Base-by-base conservation (phyloP, 2,113 vertebrate species). In the Hymenochirus boettgeri region DNA sequence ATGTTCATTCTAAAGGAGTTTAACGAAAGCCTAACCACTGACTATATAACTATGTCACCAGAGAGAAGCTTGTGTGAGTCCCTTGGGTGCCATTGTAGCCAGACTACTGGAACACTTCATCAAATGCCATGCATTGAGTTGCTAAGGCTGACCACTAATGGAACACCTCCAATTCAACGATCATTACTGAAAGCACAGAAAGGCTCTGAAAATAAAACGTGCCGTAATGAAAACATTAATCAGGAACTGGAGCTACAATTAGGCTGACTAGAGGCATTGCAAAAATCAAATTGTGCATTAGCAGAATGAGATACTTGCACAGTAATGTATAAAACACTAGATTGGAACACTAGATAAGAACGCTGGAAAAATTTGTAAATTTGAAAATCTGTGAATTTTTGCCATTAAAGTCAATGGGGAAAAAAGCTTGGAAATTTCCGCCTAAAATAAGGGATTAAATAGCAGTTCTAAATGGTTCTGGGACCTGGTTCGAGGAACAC, bases 111-210 rank as follows among this genome's bases (percentile, higher is more conserved):
- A 37, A 48, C 31, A 63, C 35, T 54, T 55, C 54, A 63, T 63
- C 33, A 55, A 42, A 39, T 23, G 22, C 23, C 5, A 35, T 45
- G 22, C 25, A 24, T 42, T 45, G 23, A 26, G 35, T 17, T 27
- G 11, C 35, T 42, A 64, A 29, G 25, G 3, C 29, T 33, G 23
- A 19, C 23, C 10, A 15, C 26, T 65, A 57, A 50, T 58, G 55
- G 31, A 58, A 58, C 23, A 58, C 13, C 31, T 39, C 22, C 21
- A 66, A 58, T 48, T 3, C 10, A 17, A 7, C 19, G n/a, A 33
- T 31, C 22, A 66, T 37, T 65, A 65, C 7, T 33, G 27, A 65
- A 47, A 48, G 17, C 42, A 12, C 35, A 33, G 29, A 56, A 5
- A 57, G 13, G 10, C 1, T 19, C 11, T 26, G 23, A 29, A 57